Evolutionary conservation across 1,140 invertebrate species (phyloP).

Genomic region (Druon quercuslanigerum): DNA sequence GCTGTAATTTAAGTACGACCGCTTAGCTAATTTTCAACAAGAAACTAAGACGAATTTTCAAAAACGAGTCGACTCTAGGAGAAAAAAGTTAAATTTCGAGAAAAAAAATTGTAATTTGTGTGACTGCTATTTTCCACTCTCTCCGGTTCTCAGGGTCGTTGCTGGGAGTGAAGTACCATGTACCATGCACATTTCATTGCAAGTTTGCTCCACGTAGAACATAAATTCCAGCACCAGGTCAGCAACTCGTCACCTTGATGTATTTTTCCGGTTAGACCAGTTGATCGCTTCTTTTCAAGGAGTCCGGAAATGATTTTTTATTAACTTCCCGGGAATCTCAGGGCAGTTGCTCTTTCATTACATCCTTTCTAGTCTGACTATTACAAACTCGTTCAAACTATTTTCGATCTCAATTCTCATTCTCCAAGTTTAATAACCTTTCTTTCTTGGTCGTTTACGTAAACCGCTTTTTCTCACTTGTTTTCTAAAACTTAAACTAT

Average conservation of each 20-base stretch:
- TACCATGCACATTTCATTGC: slow-evolving; percentile 16
- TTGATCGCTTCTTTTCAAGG: slow-evolving; percentile 55
- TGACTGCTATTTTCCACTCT: background rate
- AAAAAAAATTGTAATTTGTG: background rate
- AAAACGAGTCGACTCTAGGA: too few relatives aligned
- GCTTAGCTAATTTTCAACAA: too few relatives aligned
- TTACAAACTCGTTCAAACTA: slow-evolving; percentile 15
- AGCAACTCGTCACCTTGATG: slow-evolving; percentile 61
- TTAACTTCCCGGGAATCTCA: slow-evolving; percentile 33
- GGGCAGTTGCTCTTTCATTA: slow-evolving; percentile 1
- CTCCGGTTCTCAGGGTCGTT: background rate
- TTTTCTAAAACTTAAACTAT: slow-evolving; percentile 16
- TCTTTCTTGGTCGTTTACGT: background rate
- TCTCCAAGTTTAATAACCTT: slow-evolving; percentile 21
- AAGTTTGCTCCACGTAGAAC: slow-evolving; percentile 17
- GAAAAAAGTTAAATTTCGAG: background rate
- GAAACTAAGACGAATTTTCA: too few relatives aligned
- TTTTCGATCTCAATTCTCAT: slow-evolving; percentile 20
- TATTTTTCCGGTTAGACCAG: slow-evolving; percentile 62
- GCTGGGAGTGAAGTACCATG: background rate
- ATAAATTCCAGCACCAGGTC: slow-evolving; percentile 29
- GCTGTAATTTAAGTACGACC: too few relatives aligned
- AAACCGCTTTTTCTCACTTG: background rate
- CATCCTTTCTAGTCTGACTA: slow-evolving; percentile 10
- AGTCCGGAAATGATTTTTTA: slow-evolving; percentile 60